A percentile compares a stretch with the other conserved stretches of the same genome.
Conservation (phyloP, 2,888 invertebrate species). For the Drosophila heteroneura region DNA sequence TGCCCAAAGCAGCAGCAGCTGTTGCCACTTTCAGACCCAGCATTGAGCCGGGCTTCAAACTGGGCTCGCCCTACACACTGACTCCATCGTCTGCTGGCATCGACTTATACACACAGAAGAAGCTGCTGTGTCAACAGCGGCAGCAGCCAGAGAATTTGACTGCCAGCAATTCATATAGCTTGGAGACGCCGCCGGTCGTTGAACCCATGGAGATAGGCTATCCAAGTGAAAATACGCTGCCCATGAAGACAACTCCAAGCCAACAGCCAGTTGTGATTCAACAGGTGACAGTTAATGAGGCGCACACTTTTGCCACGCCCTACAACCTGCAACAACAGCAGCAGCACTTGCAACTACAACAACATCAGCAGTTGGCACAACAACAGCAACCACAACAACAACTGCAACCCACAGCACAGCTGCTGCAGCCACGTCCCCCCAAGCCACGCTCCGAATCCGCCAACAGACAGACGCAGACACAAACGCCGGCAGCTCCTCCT, state of each 20-base stretch:
- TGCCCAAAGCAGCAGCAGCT: constrained; percentile 8
- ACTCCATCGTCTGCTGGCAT: constrained; percentile 7
- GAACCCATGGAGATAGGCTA: constrained; percentile 59
- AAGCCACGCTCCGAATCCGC: constrained; percentile 28
- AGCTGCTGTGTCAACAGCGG: constrained; percentile 12
- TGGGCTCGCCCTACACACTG: constrained; percentile 45
- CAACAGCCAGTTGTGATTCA: constrained; percentile 8
- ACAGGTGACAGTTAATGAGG: constrained; percentile 3
- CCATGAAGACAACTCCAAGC: not conserved
- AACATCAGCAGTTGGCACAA: not conserved
- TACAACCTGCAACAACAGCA: constrained; percentile 3
- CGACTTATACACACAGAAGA: constrained; percentile 23
- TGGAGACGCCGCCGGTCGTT: constrained; percentile 52
- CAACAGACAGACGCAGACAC: constrained; percentile 20
- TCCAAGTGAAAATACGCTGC: constrained; percentile 28
- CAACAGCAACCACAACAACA: not conserved
- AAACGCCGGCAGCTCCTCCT: constrained; percentile 8
- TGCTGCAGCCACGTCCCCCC: constrained; percentile 6
- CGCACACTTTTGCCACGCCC: constrained; percentile 7
- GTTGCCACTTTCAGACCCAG: not conserved
- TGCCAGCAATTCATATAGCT: constrained; percentile 34
- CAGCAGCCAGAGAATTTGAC: constrained; percentile 27
- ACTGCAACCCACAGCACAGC: constrained; percentile 1
- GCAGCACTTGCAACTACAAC: not conserved
- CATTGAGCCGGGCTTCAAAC: constrained; percentile 21